phyloP scores from a whole-genome alignment of 2,888 invertebrate species.

The Synanthedon tipuliformis region DNA sequence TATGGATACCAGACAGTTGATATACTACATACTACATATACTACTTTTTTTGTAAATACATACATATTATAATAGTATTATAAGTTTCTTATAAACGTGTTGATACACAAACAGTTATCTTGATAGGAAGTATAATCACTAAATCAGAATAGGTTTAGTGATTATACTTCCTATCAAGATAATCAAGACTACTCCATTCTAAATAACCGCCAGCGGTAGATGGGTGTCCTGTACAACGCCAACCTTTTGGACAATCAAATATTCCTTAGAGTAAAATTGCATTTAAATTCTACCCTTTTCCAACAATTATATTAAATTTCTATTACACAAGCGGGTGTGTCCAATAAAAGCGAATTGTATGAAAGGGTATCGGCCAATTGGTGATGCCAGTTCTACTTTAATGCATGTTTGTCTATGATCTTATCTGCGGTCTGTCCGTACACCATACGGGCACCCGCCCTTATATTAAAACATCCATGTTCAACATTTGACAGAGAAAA shows the following conservation, averaged over 20 bases:
- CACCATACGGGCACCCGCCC: slow-evolving; percentile 49
- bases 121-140: no score
- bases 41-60: no score
- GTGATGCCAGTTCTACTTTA: slow-evolving; percentile 27
- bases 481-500: slow-evolving; percentile 21
- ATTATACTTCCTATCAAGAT: no score
- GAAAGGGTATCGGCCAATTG: slow-evolving; percentile 56
- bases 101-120: no score
- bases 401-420: slow-evolving; percentile 57
- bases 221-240: no score
- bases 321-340: slow-evolving; percentile 32
- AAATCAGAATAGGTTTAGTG: no score
- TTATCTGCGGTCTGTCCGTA: slow-evolving; percentile 48
- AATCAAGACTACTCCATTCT: no score
- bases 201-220: no score
- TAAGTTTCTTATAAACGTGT: no score
- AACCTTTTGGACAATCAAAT: background rate
- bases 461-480: slow-evolving; percentile 53
- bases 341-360: slow-evolving; percentile 33
- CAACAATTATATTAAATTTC: slow-evolving; percentile 50
- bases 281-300: slow-evolving; percentile 40
- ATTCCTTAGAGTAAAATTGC: background rate
- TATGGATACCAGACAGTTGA: no score
- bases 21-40: no score
- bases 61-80: no score